Base-by-base conservation (phyloP, 2,888 invertebrate genomes). In the Drosophila multiciliata region DNA sequence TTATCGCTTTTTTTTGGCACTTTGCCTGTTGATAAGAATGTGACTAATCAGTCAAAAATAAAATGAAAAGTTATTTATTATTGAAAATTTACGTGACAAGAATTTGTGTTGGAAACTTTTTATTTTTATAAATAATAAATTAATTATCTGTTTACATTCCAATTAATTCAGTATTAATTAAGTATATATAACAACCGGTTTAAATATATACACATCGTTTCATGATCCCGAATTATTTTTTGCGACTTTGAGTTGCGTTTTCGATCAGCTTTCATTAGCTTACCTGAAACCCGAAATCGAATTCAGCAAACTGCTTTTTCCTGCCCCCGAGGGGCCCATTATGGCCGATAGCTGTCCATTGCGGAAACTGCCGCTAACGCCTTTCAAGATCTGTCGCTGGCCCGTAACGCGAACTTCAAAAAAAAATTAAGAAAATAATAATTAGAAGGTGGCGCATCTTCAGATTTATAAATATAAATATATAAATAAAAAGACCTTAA, bases 221-320 rank as follows among this genome's bases (percentile, higher is more conserved):
- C 23, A 52, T 50, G 36, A 50, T 69, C 23, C 52, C 59, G 35
- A 60, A 60, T 38, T 63, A 1, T 42, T 35, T 53, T 1, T 36
- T 45, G 26, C 48, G 33, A 26, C 48, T 50, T 62, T 45, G 23
- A 26, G 52, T 67, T 32, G 52, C 11, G 65, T 65, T 53, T 40
- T 53, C 53, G 5, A 40, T 63, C 42, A 38, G 26, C 23, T 32
- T 11, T 57, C 17, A 50, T 33, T 4, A 48, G 45, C 78, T 92
- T 92, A 96, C 96, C 95, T 95, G 93, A 95, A 96, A 89, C 96
- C 96, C 58, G 96, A 96, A 74, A 97, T 94, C 15, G 96, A 95
- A 92, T 97, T 97, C 83, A 97, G 94, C 7, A 97, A 94, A 73
- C 96, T 96, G 88, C 96, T 96, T 92, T 97, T 97, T 73, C 97